These are phyloP conservation scores for Rhodinocichla rosea DNA, from an alignment of 2,113 vertebrate species.

Conservation along the genomic window DNA sequence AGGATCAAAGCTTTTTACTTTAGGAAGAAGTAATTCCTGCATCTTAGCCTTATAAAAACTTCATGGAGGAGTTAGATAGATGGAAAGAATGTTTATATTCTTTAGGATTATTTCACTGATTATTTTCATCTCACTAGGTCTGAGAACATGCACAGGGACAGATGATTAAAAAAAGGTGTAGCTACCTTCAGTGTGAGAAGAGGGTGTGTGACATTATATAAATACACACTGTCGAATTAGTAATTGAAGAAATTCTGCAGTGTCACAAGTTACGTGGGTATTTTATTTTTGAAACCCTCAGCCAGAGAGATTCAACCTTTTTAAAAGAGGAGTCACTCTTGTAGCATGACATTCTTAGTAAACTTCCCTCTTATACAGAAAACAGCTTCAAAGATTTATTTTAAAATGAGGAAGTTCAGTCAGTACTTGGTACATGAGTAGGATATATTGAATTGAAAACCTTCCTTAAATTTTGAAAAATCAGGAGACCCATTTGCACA, in stretches of 20 bases:
- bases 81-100: background rate
- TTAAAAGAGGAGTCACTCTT: conserved; percentile 38
- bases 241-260: background rate
- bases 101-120: background rate
- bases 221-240: background rate
- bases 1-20: background rate
- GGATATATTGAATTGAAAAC: conserved; percentile 26
- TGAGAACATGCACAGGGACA: background rate
- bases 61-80: background rate
- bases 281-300: conserved; percentile 75
- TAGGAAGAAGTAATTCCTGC: background rate
- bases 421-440: conserved; percentile 48
- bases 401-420: conserved; percentile 40
- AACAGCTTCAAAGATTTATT: conserved; percentile 39
- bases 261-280: conserved; percentile 7
- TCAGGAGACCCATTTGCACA: conserved; percentile 43
- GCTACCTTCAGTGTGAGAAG: background rate
- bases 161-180: background rate
- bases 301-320: conserved; percentile 20
- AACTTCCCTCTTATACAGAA: conserved; percentile 30
- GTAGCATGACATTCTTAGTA: conserved; percentile 25
- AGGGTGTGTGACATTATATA: background rate
- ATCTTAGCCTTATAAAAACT: background rate
- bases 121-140: background rate
- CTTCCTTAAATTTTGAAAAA: conserved; percentile 43